Conservation (phyloP, 2,113 vertebrate genomes). For the Acanthisitta chloris region DNA sequence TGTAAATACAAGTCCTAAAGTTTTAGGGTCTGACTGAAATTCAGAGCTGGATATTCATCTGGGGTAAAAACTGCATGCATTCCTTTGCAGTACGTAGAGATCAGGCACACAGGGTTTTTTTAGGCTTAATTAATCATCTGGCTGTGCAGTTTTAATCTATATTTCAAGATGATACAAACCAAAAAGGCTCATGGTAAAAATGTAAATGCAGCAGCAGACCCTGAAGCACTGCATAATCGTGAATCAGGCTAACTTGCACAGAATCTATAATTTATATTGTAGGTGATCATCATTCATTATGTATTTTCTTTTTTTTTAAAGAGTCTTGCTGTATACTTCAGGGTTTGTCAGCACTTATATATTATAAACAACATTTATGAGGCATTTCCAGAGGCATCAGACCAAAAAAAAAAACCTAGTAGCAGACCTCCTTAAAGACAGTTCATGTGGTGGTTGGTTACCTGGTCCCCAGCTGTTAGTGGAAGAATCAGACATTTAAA, state of each 20-base stretch:
- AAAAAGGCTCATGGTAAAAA: conserved; percentile 39
- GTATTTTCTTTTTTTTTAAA: not conserved
- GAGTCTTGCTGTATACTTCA: not conserved
- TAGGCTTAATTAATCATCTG: conserved; percentile 36
- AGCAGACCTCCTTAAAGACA: not conserved
- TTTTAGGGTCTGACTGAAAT: not conserved
- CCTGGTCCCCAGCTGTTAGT: not conserved
- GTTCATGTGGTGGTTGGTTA: not conserved
- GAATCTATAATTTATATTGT: conserved; percentile 30
- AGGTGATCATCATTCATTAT: conserved; percentile 35
- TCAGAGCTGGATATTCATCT: not conserved
- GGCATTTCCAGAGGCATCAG: not conserved
- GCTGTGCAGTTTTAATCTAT: conserved; percentile 41
- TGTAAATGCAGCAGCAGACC: conserved; percentile 27
- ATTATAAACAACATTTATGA: not conserved
- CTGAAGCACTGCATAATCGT: conserved; percentile 18
- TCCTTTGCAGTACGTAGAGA: not conserved
- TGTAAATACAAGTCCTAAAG: not conserved
- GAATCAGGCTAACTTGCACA: conserved; percentile 13
- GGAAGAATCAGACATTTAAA: not conserved
- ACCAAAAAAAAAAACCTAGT: not conserved
- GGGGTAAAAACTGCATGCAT: not conserved
- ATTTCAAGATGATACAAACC: conserved; percentile 47
- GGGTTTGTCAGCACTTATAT: not conserved
- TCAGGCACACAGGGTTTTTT: not conserved